A percentile compares a stretch with the other conserved stretches of the same genome.
These are phyloP conservation scores for Zapus hudsonius DNA, from an alignment of 2,113 vertebrate genomes.

Conservation along the genomic window DNA sequence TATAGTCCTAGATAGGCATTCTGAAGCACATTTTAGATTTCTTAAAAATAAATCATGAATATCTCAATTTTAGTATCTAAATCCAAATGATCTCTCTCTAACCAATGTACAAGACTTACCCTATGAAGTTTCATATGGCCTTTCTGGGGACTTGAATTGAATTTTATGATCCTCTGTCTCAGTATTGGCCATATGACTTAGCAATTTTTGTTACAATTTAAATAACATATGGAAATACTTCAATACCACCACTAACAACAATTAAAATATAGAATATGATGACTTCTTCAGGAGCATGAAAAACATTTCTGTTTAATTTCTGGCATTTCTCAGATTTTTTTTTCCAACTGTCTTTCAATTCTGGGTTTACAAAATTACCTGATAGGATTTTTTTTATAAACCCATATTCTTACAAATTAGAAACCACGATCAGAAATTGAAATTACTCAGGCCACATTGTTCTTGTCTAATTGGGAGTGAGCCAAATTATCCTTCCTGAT, in stretches of 20 bases:
- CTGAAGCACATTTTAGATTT: too few species aligned
- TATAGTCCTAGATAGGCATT: too few species aligned
- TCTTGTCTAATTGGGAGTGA: neutral
- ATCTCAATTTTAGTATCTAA: neutral
- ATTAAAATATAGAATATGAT: neutral
- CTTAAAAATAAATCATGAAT: too few species aligned
- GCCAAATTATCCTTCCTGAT: neutral
- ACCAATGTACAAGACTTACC: accelerated
- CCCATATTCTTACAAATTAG: neutral
- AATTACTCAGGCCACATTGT: neutral
- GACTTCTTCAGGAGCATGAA: neutral
- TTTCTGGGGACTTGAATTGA: neutral
- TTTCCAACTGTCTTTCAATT: neutral
- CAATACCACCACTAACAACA: neutral
- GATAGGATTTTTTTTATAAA: neutral
- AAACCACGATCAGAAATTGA: neutral
- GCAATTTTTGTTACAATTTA: neutral
- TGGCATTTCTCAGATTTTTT: neutral
- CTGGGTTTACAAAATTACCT: neutral
- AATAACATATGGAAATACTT: neutral
- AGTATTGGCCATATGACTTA: neutral
- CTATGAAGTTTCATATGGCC: neutral
- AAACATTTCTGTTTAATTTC: neutral
- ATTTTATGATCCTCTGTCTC: neutral
- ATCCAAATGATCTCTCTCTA: neutral